Base-by-base conservation (phyloP, 2,797 vertebrate genomes). In the Nyctalus aviator region DNA sequence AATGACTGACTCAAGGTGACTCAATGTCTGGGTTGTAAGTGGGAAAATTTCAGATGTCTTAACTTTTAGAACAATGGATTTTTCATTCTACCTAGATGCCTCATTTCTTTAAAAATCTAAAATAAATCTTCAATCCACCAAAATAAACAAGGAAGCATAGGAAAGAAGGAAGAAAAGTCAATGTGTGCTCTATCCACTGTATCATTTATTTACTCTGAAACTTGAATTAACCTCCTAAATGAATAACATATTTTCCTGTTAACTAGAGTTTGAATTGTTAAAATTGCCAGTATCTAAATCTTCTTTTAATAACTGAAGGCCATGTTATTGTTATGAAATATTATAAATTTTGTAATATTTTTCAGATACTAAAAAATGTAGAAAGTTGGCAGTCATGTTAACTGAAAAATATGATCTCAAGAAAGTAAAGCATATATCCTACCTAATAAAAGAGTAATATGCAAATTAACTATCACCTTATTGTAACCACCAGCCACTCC, bases 261-360 rank as follows among this genome's bases (percentile, higher is more conserved):
- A 71, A 69, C n/a, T 12, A 20, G 64, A 78, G 79, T 73, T 48
- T 57, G 41, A 93, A 50, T 53, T 7, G n/a, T 57, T 32, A 46
- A 79, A 82, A 68, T 4, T 37, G 3, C n/a, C 11, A 21, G 41
- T 86, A 91, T 83, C 66, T 68, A 91, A 68, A 55, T 55, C 57
- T 88, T 50, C 48, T 91, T 89, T 66, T 32, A 86, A 71, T 50
- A 81, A 41, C 35, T 83, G 55, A 91, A 95, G 55, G 41, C 12
- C 75, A 17, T 9, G 14, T 21, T 93, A 69, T 25, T 82, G 72
- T 55, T 68, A 50, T 37, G 10, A 91, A 93, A 73, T 55, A 72
- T 41, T 79, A 88, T 48, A 20, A 72, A 64, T 66, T 30, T 27
- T 46, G 18, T 35, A 72, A 25, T 86, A 88, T 82, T 84, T 92